Conservation (phyloP, 2,888 invertebrate genomes). For the Leucoptera coffeella region DNA sequence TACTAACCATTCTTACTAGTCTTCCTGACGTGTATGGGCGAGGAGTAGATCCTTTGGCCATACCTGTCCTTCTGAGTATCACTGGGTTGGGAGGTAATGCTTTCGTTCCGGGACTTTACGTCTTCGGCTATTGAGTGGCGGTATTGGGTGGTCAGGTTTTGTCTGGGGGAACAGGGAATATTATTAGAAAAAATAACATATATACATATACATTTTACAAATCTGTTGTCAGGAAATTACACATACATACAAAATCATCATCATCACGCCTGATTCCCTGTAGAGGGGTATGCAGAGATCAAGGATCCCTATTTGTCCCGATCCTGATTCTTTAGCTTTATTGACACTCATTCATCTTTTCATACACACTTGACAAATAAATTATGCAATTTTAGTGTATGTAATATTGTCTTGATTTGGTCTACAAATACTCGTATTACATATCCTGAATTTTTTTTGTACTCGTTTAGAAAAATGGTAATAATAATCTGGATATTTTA, state of each 20-base stretch:
- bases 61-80: slow-evolving; percentile 27
- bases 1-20: slow-evolving; percentile 32
- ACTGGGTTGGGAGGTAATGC: slow-evolving; percentile 29
- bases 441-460: too few species aligned
- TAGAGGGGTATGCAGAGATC: too few species aligned
- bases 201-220: neutral
- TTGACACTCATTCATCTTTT: too few species aligned
- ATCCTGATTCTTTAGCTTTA: neutral
- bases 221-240: too few species aligned
- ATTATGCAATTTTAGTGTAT: neutral
- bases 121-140: slow-evolving; percentile 41
- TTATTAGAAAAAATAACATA: too few species aligned
- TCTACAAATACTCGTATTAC: neutral
- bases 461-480: too few species aligned
- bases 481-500: too few species aligned
- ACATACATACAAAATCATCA: neutral
- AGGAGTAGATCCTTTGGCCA: slow-evolving; percentile 33
- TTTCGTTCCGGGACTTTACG: slow-evolving; percentile 36
- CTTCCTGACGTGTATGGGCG: slow-evolving; percentile 37
- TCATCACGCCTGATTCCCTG: too few species aligned
- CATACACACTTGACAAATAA: neutral
- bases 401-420: neutral
- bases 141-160: slow-evolving; percentile 33
- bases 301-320: too few species aligned
- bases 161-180: slow-evolving; percentile 13